phyloP scores from a whole-genome alignment of 2,113 vertebrate species.

The Brachyhypopomus gauderio region DNA sequence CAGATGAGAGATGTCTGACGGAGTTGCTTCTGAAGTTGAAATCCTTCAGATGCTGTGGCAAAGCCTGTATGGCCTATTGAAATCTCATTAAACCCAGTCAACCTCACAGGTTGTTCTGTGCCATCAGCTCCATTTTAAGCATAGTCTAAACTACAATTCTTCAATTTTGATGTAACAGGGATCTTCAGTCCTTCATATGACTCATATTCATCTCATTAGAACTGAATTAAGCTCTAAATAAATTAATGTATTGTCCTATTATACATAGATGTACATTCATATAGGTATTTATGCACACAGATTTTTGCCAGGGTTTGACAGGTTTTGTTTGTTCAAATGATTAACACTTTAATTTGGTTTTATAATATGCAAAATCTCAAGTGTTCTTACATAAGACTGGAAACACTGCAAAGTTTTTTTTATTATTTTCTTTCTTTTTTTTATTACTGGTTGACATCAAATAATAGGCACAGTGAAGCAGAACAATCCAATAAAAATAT shows the following conservation, averaged over 20 bases:
- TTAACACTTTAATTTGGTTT: slow-evolving; percentile 25
- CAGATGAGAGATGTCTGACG: slow-evolving; percentile 40
- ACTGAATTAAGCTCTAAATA: background rate
- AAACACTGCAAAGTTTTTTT: slow-evolving; percentile 9
- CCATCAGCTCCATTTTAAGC: slow-evolving; percentile 13
- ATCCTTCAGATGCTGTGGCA: slow-evolving; percentile 7
- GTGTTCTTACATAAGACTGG: background rate
- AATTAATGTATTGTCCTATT: slow-evolving; percentile 28
- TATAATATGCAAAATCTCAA: slow-evolving; percentile 44
- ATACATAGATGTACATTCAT: slow-evolving; percentile 13
- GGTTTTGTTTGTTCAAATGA: slow-evolving; percentile 33
- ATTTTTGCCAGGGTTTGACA: background rate
- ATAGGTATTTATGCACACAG: slow-evolving; percentile 24
- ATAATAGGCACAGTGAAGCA: slow-evolving; percentile 46
- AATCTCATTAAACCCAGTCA: background rate
- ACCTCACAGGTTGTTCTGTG: background rate
- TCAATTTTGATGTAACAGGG: background rate
- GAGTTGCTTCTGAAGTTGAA: slow-evolving; percentile 27
- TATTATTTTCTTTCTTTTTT: background rate
- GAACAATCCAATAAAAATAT: slow-evolving; percentile 49
- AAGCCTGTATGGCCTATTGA: background rate
- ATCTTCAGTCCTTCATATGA: background rate
- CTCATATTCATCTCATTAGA: slow-evolving; percentile 16
- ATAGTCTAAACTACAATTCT: slow-evolving; percentile 15
- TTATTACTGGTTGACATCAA: slow-evolving; percentile 46